Base-by-base conservation (phyloP, 2,797 vertebrate species). In the Rhadinocentrus ornatus region DNA sequence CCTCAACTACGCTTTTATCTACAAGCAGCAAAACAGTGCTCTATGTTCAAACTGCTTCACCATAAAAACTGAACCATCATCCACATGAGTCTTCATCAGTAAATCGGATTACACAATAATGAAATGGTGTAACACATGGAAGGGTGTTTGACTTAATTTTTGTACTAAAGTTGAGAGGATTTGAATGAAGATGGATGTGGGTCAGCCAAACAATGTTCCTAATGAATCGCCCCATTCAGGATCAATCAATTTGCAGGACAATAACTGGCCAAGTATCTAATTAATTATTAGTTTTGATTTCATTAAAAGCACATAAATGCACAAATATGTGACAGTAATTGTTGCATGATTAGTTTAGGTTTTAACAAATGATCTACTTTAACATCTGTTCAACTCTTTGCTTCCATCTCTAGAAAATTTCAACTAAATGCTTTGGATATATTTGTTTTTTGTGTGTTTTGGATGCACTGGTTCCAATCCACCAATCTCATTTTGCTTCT, bases 231-330 rank as follows among this genome's bases (percentile, higher is more conserved):
- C 77, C 67, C 65, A 71, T 64, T 68, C 58, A 52, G 60, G 73
- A 77, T 63, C 79, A 67, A 58, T 76, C 77, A 75, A 60, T 69
- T 79, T 87, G 80, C 93, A 94, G 83, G 81, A 83, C 85, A 85
- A 83, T 90, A 80, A 89, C 3, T 73, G 55, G 62, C 54, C 56
- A 66, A 52, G 80, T 52, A 87, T 86, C 79, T 89, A 87, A 93
- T 92, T 91, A 86, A 93, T 91, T 90, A 92, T 93, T 88, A 87
- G 77, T 85, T 92, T 88, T 88, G 63, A 93, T 93, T 78, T 52
- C 81, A 90, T 93, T 91, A 88, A 80, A 88, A 82, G 81, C 82
- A 89, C 77, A 68, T 88, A 88, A 91, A 88, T 90, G 79, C 70
- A 79, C 77, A 81, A 77, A 86, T 89, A 92, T 31, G 66, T 86